Base-by-base conservation (phyloP, 2,797 vertebrate genomes). In the Darevskia mixta region DNA sequence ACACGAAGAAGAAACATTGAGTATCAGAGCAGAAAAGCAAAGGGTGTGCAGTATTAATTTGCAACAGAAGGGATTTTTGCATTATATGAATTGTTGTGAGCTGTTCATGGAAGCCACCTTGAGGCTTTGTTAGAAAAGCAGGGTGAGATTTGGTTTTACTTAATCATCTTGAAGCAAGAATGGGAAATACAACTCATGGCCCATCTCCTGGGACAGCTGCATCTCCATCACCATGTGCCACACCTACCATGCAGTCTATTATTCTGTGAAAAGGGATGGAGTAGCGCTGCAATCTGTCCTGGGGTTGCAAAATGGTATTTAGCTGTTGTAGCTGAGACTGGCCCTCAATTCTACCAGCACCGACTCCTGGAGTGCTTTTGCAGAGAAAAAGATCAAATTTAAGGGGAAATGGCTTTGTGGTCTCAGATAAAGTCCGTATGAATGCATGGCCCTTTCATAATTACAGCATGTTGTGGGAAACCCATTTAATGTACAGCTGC, bases 401-500 rank as follows among this genome's bases (percentile, higher is more conserved):
- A 35, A 49, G 64, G 38, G 64, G 20, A 58, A 78, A 71, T 1
- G 38, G 15, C 13, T 10, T 35, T 61, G n/a, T n/a, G 1, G 2
- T 45, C 9, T 41, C 49, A 49, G 49, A 41, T 72, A 72, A 79
- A 64, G 41, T 17, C 32, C 4, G 18, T 81, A 45, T 45, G 38
- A 35, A 8, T 43, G 45, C 29, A 66, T 29, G 58, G 69, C 13
- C 29, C 25, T 29, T 83, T 73, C 0, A 4, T 8, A 43, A 55
- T 61, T 79, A 8, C 45, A 55, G 20, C 3, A 23, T 27, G 0
- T 38, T 61, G 58, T 61, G 58, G 55, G 45, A 86, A 41, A 66
- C 0, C 0, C 86, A 75, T 3, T 17, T 43, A 17, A 82, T 64
- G 17, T 69, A 32, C 66, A 27, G 10, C 66, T 0, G 0, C 25